Evolutionary conservation across 1,140 invertebrate genomes (phyloP).

Genomic region (Chelonus insularis): DNA sequence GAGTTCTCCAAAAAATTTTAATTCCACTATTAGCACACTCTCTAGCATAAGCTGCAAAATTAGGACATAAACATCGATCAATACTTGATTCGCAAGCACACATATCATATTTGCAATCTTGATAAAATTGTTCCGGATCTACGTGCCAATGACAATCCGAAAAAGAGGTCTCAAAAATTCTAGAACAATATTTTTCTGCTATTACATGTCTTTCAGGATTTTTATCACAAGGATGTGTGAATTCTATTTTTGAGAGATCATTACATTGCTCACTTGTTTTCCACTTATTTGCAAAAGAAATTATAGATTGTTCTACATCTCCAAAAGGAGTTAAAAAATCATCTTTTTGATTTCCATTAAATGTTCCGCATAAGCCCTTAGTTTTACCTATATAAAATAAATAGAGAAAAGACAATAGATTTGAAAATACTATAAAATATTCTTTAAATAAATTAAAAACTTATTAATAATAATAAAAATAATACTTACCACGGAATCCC

Average conservation of each 20-base stretch:
- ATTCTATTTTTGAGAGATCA: slow-evolving; percentile 61
- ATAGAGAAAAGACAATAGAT: background rate
- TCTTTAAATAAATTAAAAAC: background rate
- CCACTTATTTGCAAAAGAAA: slow-evolving; percentile 87
- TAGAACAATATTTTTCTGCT: slow-evolving; percentile 72
- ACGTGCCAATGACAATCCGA: slow-evolving; percentile 77
- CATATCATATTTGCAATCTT: slow-evolving; percentile 84
- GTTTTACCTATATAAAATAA: slow-evolving; percentile 36
- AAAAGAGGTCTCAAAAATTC: slow-evolving; percentile 71
- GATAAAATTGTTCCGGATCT: slow-evolving; percentile 76
- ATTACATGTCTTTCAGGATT: slow-evolving; percentile 70
- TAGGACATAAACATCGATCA: slow-evolving; percentile 77
- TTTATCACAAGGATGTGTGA: slow-evolving; percentile 70
- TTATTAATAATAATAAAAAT: slow-evolving; percentile 22
- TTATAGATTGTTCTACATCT: slow-evolving; percentile 74
- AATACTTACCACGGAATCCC: slow-evolving; percentile 65
- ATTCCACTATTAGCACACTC: slow-evolving; percentile 75
- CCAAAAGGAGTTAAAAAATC: slow-evolving; percentile 87
- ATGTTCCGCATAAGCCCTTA: slow-evolving; percentile 85
- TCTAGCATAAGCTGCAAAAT: slow-evolving; percentile 76
- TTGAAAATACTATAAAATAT: too few relatives aligned
- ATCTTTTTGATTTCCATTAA: slow-evolving; percentile 82
- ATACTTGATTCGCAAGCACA: slow-evolving; percentile 75
- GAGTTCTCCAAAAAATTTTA: slow-evolving; percentile 73
- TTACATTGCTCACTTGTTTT: slow-evolving; percentile 75